Evolutionary conservation across 2,113 vertebrate genomes (phyloP).

Genomic region (Thoracochromis brauschi): DNA sequence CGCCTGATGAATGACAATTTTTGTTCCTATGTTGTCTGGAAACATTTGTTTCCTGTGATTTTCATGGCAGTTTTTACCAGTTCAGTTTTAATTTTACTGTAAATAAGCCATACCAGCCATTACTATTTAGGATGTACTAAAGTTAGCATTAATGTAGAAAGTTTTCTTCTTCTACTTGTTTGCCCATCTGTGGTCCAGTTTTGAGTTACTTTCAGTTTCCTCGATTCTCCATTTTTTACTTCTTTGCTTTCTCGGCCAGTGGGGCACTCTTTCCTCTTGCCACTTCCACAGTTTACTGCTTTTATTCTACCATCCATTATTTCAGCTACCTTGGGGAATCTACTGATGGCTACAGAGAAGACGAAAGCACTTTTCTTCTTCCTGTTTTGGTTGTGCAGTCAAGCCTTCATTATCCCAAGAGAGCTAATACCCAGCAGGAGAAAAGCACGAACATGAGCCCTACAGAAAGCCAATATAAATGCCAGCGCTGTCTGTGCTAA

Average conservation of each 20-base stretch:
- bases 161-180: background rate
- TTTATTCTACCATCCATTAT: background rate
- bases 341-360: background rate
- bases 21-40: background rate
- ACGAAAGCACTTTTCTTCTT: background rate
- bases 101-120: background rate
- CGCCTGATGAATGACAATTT: background rate
- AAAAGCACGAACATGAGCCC: rapidly evolving
- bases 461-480: background rate
- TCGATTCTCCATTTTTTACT: background rate
- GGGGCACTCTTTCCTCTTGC: background rate
- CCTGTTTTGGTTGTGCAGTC: background rate
- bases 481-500: background rate
- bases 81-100: background rate
- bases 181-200: background rate
- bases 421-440: background rate
- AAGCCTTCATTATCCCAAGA: background rate
- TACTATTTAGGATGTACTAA: background rate
- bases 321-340: background rate
- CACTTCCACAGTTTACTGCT: background rate
- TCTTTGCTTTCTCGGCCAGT: background rate
- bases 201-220: background rate
- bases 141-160: background rate
- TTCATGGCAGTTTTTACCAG: background rate
- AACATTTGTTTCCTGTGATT: background rate